Evolutionary conservation across 1,140 invertebrate genomes (phyloP), one percentile per base, ranked within the genome.

Genomic region (Ectropis grisescens): DNA sequence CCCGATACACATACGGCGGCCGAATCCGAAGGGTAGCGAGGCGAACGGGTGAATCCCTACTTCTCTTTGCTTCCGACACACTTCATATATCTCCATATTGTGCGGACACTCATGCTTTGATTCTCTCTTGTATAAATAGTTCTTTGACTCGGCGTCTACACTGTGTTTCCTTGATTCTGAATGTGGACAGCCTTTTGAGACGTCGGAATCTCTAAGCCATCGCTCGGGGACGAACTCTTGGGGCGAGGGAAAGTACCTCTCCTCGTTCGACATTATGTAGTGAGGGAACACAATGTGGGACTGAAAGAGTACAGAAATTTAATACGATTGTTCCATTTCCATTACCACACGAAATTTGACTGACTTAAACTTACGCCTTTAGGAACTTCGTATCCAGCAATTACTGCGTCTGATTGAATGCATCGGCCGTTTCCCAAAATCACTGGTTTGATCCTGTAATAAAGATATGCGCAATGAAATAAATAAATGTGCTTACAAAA

Each of bases 301-400:
- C 91, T 93, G 69, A n/a, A 76, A 83, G 29, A 26, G 13, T n/a
- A n/a, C n/a, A 32, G 13, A 13, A 23, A 31, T 33, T 25, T n/a
- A n/a, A n/a, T n/a, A n/a, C n/a, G n/a, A n/a, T n/a, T n/a, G n/a
- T n/a, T n/a, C n/a, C n/a, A n/a, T n/a, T n/a, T n/a, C n/a, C n/a
- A n/a, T n/a, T n/a, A n/a, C n/a, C n/a, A n/a, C n/a, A n/a, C n/a
- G n/a, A n/a, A n/a, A n/a, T n/a, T n/a, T n/a, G n/a, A n/a, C n/a
- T n/a, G n/a, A n/a, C n/a, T n/a, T n/a, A n/a, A n/a, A n/a, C 85
- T 86, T 86, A 96, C 94, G 54, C 93, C 93, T 85, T 93, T 93
- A 14, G 95, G 95, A 44, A 97, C 88, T 43, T 87, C 83, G 58
- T 94, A 96, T 34, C 93, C 93, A 35, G 87, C 87, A 43, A 97